Evolutionary conservation across 2,888 invertebrate genomes (phyloP).

Genomic region (Spodoptera exigua): DNA sequence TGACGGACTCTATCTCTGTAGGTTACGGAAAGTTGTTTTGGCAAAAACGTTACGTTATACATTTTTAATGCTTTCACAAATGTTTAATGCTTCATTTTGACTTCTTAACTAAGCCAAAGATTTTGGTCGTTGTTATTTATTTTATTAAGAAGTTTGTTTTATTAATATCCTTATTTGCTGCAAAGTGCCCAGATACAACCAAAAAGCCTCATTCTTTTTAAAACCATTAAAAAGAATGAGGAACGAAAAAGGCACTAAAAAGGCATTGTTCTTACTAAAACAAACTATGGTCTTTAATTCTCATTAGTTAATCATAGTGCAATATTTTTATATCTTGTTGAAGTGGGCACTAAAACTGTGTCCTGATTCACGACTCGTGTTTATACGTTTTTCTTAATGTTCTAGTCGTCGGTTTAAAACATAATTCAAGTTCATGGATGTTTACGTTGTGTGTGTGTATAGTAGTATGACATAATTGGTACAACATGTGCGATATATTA

Average conservation of each 20-base stretch:
- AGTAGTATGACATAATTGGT: conserved; percentile 74
- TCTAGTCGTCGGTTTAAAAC: conserved; percentile 37
- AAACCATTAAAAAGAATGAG: too few relatives aligned
- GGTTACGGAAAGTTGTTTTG: conserved; percentile 3
- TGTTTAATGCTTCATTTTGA: background rate
- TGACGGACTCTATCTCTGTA: background rate
- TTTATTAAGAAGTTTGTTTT: too few relatives aligned
- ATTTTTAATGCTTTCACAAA: background rate
- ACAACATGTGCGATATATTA: conserved; percentile 72
- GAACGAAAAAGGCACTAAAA: too few relatives aligned
- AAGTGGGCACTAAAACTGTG: background rate
- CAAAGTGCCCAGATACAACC: too few relatives aligned
- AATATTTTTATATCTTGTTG: background rate
- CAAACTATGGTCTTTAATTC: too few relatives aligned
- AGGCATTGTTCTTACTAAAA: too few relatives aligned
- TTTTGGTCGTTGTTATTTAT: too few relatives aligned
- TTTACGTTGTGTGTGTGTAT: conserved; percentile 68
- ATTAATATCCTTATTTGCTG: too few relatives aligned
- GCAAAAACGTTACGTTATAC: conserved; percentile 1
- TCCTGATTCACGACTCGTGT: conserved; percentile 4
- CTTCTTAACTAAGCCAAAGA: too few relatives aligned
- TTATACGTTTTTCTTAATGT: conserved; percentile 23
- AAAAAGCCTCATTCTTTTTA: too few relatives aligned
- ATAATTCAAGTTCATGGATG: conserved; percentile 65
- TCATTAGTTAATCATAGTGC: too few relatives aligned